Base-by-base conservation (phyloP, 2,113 vertebrate genomes). In the Cyphomyrus discorhynchus region DNA sequence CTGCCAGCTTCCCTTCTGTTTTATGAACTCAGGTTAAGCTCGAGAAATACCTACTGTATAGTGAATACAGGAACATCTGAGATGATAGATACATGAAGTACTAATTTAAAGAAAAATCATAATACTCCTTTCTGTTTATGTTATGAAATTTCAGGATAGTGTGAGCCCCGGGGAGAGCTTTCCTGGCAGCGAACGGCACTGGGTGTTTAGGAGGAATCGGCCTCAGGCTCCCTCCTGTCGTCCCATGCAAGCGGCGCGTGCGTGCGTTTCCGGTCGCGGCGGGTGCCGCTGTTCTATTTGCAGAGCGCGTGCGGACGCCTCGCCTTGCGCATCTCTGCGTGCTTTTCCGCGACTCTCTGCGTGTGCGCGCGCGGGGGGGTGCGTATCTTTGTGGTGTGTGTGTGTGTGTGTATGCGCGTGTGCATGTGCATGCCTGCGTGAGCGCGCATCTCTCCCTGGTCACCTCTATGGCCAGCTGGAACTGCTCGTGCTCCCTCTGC, bases 391-490 rank as follows among this genome's bases (percentile, higher is more conserved):
- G 56, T 62, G 21, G 56, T n/a, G 21, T n/a, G 7, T n/a, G 56
- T n/a, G 7, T n/a, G 56, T 89, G 88, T 84, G 50, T 24, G 56
- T 39, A 39, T 9, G 7, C 24, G 56, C 2, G 17, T 56, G 53
- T 46, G 24, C 35, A 3, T 86, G 83, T 7, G 82, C 62, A 58
- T 66, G 49, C 62, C 92, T 87, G 91, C 47, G 46, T 50, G 47
- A 15, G 15, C 5, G 87, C 58, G 27, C 21, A 39, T 21, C 31
- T 17, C 50, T 42, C 27, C 42, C 39, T 50, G 35, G 50, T 97
- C 95, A 99, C 98, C 98, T 99, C 98, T 52, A 99, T 99, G 91
- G 98, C 97, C 94, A 99, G 96, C 80, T 99, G 98, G 92, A 99
- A 99, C 92, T 99, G 98, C 91, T 99, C 98, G 0, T 99, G 98